These are phyloP conservation scores for Chironex yamaguchii DNA, from an alignment of 30 jellyfish, hydroid and myxozoan species.

Conservation along the genomic window DNA sequence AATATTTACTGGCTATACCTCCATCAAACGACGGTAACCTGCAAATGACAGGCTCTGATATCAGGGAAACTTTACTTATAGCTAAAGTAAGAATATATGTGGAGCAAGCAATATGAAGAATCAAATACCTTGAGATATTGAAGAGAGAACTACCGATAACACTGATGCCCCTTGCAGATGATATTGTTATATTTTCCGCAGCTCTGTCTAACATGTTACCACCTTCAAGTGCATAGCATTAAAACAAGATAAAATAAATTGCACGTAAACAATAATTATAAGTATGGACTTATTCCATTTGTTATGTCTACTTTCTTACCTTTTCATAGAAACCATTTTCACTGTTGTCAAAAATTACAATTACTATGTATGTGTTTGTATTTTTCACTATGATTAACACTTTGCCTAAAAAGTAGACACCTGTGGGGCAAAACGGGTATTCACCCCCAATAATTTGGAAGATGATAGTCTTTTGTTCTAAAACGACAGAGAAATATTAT, in stretches of 20 bases:
- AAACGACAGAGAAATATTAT: too few relatives aligned
- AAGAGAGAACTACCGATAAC: constrained; percentile 49
- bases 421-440: too few relatives aligned
- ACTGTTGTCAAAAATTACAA: too few relatives aligned
- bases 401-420: too few relatives aligned
- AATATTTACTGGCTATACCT: constrained; percentile 23
- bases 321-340: too few relatives aligned
- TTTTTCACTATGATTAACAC: too few relatives aligned
- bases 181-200: constrained; percentile 14
- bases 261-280: background rate
- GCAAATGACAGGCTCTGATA: constrained; percentile 46
- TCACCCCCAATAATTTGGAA: too few relatives aligned
- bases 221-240: constrained; percentile 2
- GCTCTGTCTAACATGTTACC: constrained; percentile 17
- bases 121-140: constrained; percentile 15
- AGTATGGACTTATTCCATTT: background rate
- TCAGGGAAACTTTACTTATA: constrained; percentile 13
- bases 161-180: constrained; percentile 58
- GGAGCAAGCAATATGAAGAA: constrained; percentile 40
- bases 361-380: too few relatives aligned
- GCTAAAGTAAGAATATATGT: constrained; percentile 42
- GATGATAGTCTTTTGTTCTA: too few relatives aligned
- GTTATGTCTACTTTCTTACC: too few relatives aligned
- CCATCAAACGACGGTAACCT: constrained; percentile 50
- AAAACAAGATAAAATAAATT: background rate